Percentiles rank a stretch among this genome's conserved stretches.
Conservation (phyloP, 2,888 invertebrate species). For the Volucella bombylans region DNA sequence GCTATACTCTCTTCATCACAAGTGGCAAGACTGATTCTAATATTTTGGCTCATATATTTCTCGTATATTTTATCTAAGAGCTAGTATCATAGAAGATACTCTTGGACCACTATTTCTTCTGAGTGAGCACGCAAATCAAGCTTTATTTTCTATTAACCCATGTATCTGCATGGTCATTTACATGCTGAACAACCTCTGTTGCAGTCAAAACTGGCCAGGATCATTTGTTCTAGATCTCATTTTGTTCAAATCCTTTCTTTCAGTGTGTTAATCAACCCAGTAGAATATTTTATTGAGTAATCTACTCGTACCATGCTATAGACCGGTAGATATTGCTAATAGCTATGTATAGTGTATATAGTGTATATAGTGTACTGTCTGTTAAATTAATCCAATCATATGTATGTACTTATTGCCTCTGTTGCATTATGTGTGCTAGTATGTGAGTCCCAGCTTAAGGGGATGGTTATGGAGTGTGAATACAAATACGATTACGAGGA, state of each 20-base stretch:
- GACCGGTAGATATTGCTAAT: conserved; percentile 43
- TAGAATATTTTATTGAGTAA: conserved; percentile 22
- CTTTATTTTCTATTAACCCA: no score
- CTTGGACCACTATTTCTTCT: no score
- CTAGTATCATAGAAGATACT: no score
- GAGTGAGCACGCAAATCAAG: no score
- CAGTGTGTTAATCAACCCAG: conserved; percentile 16
- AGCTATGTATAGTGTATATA: conserved; percentile 19
- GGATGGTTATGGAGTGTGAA: background rate
- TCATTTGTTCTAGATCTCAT: background rate
- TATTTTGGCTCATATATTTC: no score
- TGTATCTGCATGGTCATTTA: background rate
- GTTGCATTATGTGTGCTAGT: conserved; percentile 6
- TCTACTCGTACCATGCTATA: conserved; percentile 33
- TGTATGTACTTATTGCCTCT: conserved; percentile 41
- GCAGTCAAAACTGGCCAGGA: background rate
- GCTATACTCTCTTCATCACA: no score
- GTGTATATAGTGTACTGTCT: background rate
- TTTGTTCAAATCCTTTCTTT: conserved; percentile 23
- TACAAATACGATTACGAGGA: background rate
- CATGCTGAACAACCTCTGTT: background rate
- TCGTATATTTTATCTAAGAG: no score
- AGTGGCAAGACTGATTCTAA: no score
- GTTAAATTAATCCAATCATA: conserved; percentile 53
- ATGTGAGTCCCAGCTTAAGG: background rate